These are phyloP conservation scores for Hoplostethus mediterraneus DNA, from an alignment of 2,797 vertebrate species.

Conservation along the genomic window DNA sequence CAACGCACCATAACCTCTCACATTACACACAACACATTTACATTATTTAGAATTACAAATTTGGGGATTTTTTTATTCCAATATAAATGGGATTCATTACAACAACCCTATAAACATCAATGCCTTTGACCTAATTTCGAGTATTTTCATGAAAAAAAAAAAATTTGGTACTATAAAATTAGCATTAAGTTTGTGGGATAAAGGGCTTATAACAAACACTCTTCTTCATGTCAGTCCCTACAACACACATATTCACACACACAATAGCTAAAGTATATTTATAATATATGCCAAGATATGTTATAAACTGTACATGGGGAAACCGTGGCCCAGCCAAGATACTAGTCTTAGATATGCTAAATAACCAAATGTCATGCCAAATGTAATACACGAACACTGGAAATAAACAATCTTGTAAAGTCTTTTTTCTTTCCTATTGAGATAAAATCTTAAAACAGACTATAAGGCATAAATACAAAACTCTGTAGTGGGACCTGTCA, in stretches of 20 bases:
- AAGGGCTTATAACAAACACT: neutral
- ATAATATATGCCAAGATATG: constrained; percentile 19
- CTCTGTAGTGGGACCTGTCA: neutral
- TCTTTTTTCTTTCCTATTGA: neutral
- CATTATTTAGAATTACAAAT: neutral
- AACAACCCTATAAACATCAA: neutral
- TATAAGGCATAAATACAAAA: neutral
- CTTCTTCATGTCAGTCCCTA: neutral
- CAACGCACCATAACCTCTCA: neutral
- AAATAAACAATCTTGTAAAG: neutral
- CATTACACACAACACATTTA: neutral
- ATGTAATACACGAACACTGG: neutral
- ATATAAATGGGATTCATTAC: neutral
- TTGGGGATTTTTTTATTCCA: neutral
- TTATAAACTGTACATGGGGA: neutral
- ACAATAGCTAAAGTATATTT: neutral
- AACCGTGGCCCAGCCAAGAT: neutral
- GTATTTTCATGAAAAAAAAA: neutral
- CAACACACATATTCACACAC: neutral
- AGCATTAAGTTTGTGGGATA: neutral
- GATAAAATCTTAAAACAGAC: constrained; percentile 4
- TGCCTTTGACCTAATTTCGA: constrained; percentile 12
- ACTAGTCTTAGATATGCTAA: neutral
- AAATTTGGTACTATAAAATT: neutral
- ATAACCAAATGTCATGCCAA: no score